Evolutionary conservation across 2,888 invertebrate genomes (phyloP).

Genomic region (Troides oblongomaculatus): DNA sequence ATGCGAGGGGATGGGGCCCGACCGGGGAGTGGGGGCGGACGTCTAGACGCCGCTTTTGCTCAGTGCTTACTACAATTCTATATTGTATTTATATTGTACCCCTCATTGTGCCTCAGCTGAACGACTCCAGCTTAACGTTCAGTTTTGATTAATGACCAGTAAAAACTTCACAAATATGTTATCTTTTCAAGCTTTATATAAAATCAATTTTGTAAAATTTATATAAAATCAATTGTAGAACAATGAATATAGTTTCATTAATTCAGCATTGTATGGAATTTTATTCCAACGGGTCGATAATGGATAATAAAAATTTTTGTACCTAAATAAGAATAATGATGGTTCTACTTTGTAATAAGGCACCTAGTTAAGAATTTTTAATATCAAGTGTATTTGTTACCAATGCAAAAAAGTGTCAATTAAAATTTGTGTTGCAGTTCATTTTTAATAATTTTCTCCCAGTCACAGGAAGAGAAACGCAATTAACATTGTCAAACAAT

Average conservation of each 20-base stretch:
- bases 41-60: conserved; percentile 63
- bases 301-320: no score
- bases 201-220: no score
- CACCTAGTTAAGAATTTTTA: no score
- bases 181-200: conserved; percentile 14
- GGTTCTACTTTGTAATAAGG: no score
- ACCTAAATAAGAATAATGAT: no score
- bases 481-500: conserved; percentile 24
- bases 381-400: no score
- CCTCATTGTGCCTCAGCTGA: conserved; percentile 43
- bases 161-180: conserved; percentile 44
- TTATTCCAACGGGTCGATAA: no score
- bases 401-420: no score
- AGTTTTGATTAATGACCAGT: conserved; percentile 37
- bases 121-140: conserved; percentile 29
- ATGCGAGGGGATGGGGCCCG: conserved; percentile 40
- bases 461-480: background rate
- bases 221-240: conserved; percentile 4
- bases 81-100: conserved; percentile 61
- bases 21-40: conserved; percentile 55
- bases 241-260: no score
- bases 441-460: background rate
- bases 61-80: conserved; percentile 39
- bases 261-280: no score
- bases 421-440: no score